Evolutionary conservation across 2,113 vertebrate species (phyloP), one percentile per base, ranked within the genome.

Genomic region (Cebus imitator): DNA sequence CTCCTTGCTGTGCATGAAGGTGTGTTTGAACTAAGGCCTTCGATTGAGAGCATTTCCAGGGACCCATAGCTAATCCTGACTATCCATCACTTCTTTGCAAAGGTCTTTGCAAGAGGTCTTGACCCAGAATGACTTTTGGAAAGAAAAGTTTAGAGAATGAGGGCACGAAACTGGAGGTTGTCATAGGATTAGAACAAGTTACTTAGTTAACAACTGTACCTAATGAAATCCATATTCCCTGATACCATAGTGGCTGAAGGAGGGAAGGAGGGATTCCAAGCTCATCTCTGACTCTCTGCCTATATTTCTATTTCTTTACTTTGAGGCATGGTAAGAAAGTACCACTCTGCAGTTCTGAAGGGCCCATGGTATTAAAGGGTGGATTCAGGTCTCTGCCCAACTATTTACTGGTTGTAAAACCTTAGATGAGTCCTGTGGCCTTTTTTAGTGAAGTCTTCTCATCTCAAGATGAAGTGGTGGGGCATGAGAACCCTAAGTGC

Each of bases 121-220:
- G 75, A 80, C 68, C 50, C 45, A 90, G 66, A 92, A 84, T 48
- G 76, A 95, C 58, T 89, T 92, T 8, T 43, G 5, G 73, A 58
- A 82, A 94, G 20, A 45, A 82, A 94, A 55, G 93, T 1, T 85
- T 72, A 88, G 87, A 96, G 79, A 84, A 52, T 37, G 20, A 32
- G 3, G 20, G 43, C 25, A 48, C 55, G 23, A 35, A 95, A 86
- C 82, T 35, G 17, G 93, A 89, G 75, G 52, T 61, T 80, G 40
- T 52, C 48, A 32, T 9, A 78, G 35, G n/a, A 83, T 87, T 61
- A 87, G 48, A 79, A 75, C n/a, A 90, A 84, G 17, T 86, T 57
- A 21, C n/a, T 75, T 73, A 91, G 68, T 37, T 78, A 80, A 92
- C 45, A 70, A 72, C 30, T 45, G 17, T 66, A 55, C 8, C 27